Base-by-base conservation (phyloP, 37 sponge, comb jelly and placozoan genomes). In the Diacarnus erythraeanus region DNA sequence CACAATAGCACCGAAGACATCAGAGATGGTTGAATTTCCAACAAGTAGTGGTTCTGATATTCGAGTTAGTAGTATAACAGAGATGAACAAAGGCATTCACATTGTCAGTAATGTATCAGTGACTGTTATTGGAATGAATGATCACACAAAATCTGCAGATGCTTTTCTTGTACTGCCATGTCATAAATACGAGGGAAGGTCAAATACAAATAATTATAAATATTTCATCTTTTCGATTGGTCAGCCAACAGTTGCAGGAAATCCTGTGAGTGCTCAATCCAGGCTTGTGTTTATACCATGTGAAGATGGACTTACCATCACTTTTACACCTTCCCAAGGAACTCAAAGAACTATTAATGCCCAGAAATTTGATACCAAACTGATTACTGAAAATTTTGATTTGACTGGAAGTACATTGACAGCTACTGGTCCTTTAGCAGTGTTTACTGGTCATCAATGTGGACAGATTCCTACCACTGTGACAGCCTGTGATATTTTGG, bases 401-500 rank as follows among this genome's bases (percentile, higher is more conserved):
- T 23, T 87, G 22, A 87, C 88, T 42, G 88, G 88, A 23, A 61
- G 72, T 18, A 69, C 42, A 4, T 34, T 87, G 9, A 64, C 31
- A 5, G 66, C 88, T 3, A 29, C 69, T 66, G 73, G 63, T 36
- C 83, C 83, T 1, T 64, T 87, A 6, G 34, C 80, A 21, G 72
- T 80, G 3, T 71, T 80, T 22, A 35, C 61, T 59, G 80, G 89
- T 22, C 84, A 88, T 59, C 60, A 63, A 22, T 88, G 89, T 83
- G 84, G 71, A n/a, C 65, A 66, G 17, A 67, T 83, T n/a, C 84
- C 89, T 23, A 42, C 12, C 15, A 44, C 1, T 15, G 43, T 57
- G 27, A 69, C 84, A n/a, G 64, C 77, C 36, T 88, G 89, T 78
- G 84, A 88, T 63, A 79, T 78, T 42, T 57, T 88, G 15, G 59